A percentile compares a stretch with the other conserved stretches of the same genome.
phyloP scores from a whole-genome alignment of 2,113 vertebrate genomes.

The Charadrius vociferus region DNA sequence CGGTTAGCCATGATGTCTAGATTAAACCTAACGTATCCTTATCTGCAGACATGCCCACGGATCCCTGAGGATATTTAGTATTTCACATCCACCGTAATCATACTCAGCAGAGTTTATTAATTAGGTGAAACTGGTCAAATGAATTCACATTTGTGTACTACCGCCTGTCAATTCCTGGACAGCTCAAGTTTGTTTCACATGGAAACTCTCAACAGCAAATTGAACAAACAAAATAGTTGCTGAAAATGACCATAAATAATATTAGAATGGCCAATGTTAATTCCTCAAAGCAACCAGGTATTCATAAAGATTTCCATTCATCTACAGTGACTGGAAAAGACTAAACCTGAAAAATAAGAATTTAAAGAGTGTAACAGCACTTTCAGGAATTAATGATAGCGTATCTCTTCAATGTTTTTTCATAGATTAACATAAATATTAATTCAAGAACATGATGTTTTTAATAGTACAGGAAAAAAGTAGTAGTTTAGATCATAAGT shows the following conservation, averaged over 20 bases:
- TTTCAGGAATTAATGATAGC: not conserved
- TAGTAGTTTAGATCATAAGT: not conserved
- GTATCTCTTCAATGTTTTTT: not conserved
- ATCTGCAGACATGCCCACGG: not conserved
- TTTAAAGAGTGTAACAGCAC: not conserved
- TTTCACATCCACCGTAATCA: not conserved
- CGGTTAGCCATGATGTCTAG: not conserved
- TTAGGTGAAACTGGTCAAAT: not conserved
- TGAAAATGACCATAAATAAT: not conserved
- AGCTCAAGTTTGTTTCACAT: not conserved
- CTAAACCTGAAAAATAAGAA: not conserved
- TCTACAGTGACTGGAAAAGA: not conserved
- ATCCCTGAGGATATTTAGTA: not conserved
- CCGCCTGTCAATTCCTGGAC: not conserved
- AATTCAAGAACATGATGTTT: slow-evolving; percentile 29
- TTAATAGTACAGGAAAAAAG: not conserved
- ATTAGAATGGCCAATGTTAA: not conserved
- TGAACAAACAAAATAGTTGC: not conserved
- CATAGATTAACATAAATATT: not conserved
- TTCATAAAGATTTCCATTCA: not conserved
- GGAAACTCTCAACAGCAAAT: not conserved
- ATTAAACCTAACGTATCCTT: not conserved
- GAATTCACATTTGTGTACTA: not conserved
- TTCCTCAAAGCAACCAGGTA: not conserved
- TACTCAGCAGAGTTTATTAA: not conserved